These are phyloP conservation scores for Orthonychiurus folsomi DNA, from an alignment of 2,888 invertebrate genomes.

Conservation along the genomic window DNA sequence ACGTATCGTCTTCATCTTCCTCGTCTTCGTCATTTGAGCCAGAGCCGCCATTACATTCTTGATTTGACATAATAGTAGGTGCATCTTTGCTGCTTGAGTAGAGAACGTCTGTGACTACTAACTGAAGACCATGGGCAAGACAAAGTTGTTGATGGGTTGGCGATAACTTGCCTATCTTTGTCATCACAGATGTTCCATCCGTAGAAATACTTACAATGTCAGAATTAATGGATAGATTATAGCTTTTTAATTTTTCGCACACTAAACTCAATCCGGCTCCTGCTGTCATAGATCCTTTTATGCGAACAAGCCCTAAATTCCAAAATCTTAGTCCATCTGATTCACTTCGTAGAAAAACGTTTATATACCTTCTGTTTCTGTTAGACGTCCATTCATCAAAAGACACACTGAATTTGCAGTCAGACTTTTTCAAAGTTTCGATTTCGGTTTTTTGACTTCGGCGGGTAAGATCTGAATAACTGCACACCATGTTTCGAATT, in stretches of 20 bases:
- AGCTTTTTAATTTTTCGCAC: background rate
- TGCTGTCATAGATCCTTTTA: background rate
- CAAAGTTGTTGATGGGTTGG: slow-evolving; percentile 14
- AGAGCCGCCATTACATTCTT: background rate
- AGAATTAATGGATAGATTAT: background rate
- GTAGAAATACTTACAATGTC: slow-evolving; percentile 10
- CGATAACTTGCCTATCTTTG: slow-evolving; percentile 13
- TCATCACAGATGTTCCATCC: slow-evolving; percentile 17
- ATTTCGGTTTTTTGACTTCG: background rate
- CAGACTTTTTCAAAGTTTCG: background rate
- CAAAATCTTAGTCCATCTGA: background rate
- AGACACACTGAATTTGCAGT: background rate
- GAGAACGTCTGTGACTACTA: slow-evolving; percentile 12
- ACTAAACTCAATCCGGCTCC: background rate
- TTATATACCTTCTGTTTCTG: slow-evolving; percentile 7
- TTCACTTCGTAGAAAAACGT: background rate
- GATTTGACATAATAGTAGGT: background rate
- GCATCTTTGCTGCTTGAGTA: slow-evolving; percentile 6
- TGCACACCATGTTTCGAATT: background rate
- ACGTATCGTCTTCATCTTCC: slow-evolving; percentile 3
- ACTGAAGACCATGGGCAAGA: slow-evolving; percentile 15
- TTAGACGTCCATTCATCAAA: slow-evolving; percentile 13
- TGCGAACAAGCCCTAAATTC: slow-evolving; percentile 5
- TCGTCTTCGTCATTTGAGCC: background rate
- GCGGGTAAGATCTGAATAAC: background rate